Conservation (phyloP, 2,113 vertebrate genomes). For the Laterallus jamaicensis region DNA sequence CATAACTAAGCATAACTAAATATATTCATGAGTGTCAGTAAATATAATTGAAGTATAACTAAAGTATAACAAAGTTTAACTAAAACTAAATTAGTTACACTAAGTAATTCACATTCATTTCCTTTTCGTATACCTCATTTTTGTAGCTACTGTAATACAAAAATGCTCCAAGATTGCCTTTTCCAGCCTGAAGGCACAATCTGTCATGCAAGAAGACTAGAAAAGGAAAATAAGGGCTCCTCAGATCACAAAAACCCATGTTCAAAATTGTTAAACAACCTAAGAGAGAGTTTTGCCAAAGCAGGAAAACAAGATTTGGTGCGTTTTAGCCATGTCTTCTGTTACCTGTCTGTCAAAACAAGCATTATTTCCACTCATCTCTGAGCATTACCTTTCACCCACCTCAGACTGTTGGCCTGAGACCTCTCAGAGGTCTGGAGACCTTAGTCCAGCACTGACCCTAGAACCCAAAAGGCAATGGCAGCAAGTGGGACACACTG, state of each 20-base stretch:
- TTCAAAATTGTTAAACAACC: not conserved
- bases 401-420: not conserved
- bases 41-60: not conserved
- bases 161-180: not conserved
- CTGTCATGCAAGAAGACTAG: not conserved
- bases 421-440: rapidly evolving
- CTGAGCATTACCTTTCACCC: not conserved
- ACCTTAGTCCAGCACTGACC: not conserved
- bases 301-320: not conserved
- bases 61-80: too few species aligned
- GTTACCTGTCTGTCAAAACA: not conserved
- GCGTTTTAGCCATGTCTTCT: not conserved
- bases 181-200: not conserved
- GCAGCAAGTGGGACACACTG: not conserved
- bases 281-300: not conserved
- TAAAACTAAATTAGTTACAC: too few species aligned
- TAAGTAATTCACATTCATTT: not conserved
- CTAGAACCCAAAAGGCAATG: not conserved
- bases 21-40: not conserved
- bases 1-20: not conserved
- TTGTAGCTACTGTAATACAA: not conserved
- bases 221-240: not conserved
- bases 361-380: not conserved
- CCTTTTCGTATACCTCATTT: not conserved
- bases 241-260: not conserved